A percentile compares a stretch with the other conserved stretches of the same genome.
Evolutionary conservation across 1,140 invertebrate species (phyloP).

Genomic region (Apis laboriosa): DNA sequence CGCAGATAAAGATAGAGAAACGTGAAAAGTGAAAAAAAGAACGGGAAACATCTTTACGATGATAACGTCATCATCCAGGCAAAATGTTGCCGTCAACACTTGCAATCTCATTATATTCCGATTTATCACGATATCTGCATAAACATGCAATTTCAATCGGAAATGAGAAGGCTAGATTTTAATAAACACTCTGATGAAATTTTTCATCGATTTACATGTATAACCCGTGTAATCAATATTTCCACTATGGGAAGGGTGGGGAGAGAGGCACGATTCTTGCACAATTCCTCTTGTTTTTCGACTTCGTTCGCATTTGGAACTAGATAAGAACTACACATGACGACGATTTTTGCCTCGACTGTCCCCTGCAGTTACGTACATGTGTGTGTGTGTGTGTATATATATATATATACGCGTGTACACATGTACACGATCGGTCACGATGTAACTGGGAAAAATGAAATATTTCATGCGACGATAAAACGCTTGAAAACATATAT

Average conservation of each 20-base stretch:
- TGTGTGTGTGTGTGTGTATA: background rate
- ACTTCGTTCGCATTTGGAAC: background rate
- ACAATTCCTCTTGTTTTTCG: slow-evolving; percentile 21
- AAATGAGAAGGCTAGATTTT: background rate
- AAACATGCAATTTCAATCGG: background rate
- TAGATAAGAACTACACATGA: slow-evolving; percentile 14
- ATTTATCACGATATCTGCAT: background rate
- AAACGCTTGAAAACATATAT: no score
- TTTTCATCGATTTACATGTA: slow-evolving; percentile 13
- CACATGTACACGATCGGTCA: background rate
- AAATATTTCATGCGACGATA: background rate
- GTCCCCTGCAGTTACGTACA: background rate
- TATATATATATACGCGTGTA: no score
- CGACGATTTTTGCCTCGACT: background rate
- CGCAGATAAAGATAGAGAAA: background rate
- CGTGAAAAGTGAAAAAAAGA: background rate
- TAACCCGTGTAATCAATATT: slow-evolving; percentile 3
- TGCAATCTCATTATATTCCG: background rate
- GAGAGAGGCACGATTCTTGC: background rate
- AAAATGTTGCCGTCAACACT: background rate
- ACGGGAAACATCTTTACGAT: no score
- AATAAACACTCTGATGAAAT: slow-evolving; percentile 31
- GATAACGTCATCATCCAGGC: background rate
- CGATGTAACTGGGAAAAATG: background rate
- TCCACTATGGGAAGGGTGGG: background rate